Percentiles rank a stretch among this genome's conserved stretches.
These are phyloP conservation scores for Vombatus ursinus DNA, from an alignment of 2,113 vertebrate species.

Conservation along the genomic window DNA sequence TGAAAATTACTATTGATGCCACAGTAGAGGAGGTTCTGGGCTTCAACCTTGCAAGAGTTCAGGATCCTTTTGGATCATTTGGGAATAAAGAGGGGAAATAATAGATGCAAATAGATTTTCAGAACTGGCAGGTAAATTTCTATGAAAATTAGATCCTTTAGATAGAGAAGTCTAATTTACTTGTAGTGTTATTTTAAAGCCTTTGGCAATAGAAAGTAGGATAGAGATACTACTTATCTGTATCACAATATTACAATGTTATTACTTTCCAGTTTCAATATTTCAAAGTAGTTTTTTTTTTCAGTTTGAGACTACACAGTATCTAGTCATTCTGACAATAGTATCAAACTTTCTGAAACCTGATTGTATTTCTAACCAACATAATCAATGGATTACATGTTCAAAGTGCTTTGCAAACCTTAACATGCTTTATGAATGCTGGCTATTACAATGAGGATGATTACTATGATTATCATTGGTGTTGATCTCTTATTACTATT, in stretches of 20 bases:
- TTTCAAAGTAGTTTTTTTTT: not conserved
- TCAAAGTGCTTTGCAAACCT: not conserved
- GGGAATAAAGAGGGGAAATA: not conserved
- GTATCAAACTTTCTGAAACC: not conserved
- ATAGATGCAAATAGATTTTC: not conserved
- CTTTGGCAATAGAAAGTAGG: not conserved
- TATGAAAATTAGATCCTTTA: not conserved
- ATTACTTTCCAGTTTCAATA: not conserved
- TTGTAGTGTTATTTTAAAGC: not conserved
- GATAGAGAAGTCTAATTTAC: not conserved
- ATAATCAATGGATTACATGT: not conserved
- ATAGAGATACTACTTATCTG: not conserved
- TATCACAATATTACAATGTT: not conserved
- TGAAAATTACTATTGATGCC: not conserved
- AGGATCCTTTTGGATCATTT: not conserved
- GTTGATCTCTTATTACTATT: not conserved
- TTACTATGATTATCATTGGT: not conserved
- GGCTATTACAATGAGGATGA: not conserved
- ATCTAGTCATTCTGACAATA: not conserved
- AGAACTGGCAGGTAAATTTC: not conserved
- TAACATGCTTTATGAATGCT: not conserved
- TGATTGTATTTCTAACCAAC: not conserved
- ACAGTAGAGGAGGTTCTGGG: not conserved
- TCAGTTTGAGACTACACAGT: not conserved
- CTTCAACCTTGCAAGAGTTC: not conserved